Evolutionary conservation across 2,888 invertebrate species (phyloP).

Genomic region (Papilio elwesi): DNA sequence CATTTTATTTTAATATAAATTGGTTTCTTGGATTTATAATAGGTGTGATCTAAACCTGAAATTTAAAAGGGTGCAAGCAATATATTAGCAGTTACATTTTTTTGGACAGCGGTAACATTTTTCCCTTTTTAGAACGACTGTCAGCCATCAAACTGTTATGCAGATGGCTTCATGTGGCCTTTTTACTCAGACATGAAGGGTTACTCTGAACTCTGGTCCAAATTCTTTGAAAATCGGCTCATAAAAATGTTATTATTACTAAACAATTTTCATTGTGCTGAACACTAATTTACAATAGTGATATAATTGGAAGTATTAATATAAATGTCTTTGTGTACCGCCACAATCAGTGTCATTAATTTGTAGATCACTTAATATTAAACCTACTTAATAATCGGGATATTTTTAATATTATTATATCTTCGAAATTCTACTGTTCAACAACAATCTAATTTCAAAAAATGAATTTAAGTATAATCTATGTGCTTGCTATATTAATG

Average conservation of each 20-base stretch:
- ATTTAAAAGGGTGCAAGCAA: neutral
- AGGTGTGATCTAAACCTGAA: neutral
- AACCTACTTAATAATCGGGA: neutral
- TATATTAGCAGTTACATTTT: neutral
- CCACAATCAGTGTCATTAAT: neutral
- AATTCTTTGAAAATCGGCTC: too few species aligned
- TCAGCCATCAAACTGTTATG: too few species aligned
- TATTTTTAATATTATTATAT: conserved; percentile 9
- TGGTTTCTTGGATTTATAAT: too few species aligned
- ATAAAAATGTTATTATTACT: too few species aligned
- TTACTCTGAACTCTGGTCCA: too few species aligned
- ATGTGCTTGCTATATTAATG: conserved; percentile 14
- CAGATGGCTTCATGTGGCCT: neutral
- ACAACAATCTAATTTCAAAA: conserved; percentile 24
- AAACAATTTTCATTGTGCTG: neutral
- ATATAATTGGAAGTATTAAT: neutral
- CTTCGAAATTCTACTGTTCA: conserved; percentile 23
- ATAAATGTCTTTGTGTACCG: neutral
- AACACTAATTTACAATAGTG: neutral
- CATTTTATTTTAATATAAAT: neutral
- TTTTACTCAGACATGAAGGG: neutral
- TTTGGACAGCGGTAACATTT: neutral
- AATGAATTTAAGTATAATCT: conserved; percentile 11
- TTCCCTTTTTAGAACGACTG: neutral
- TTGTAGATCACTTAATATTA: neutral